These are phyloP conservation scores for Hyles lineata DNA, from an alignment of 2,888 invertebrate genomes.

Conservation along the genomic window DNA sequence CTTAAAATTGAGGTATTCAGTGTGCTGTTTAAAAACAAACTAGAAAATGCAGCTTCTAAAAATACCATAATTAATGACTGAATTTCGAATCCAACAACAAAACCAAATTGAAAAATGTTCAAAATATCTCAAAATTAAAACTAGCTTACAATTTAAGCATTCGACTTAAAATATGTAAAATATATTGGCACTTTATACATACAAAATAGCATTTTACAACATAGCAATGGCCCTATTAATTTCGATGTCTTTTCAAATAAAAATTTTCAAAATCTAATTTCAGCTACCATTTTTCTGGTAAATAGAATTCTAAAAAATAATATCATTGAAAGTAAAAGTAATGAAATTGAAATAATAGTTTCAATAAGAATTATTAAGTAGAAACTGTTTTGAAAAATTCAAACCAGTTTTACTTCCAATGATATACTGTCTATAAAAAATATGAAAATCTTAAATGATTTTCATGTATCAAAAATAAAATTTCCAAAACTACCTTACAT, in stretches of 20 bases:
- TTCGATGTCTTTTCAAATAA: neutral
- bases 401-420: constrained; percentile 8
- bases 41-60: constrained; percentile 6
- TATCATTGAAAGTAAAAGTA: no score
- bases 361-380: no score
- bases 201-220: neutral
- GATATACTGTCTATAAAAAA: neutral
- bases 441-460: constrained; percentile 8
- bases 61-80: constrained; percentile 1
- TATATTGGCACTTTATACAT: constrained; percentile 24
- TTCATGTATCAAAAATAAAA: constrained; percentile 20
- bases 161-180: neutral
- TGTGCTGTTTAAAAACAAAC: constrained; percentile 9
- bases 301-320: no score
- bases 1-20: constrained; percentile 20
- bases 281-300: no score
- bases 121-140: neutral
- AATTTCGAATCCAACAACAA: neutral
- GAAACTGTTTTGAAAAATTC: no score
- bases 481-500: neutral
- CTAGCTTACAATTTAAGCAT: neutral
- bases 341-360: no score
- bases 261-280: neutral
- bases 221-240: neutral
- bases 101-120: neutral